Base-by-base conservation (phyloP, 2,113 vertebrate genomes). In the Crotalus tigris region DNA sequence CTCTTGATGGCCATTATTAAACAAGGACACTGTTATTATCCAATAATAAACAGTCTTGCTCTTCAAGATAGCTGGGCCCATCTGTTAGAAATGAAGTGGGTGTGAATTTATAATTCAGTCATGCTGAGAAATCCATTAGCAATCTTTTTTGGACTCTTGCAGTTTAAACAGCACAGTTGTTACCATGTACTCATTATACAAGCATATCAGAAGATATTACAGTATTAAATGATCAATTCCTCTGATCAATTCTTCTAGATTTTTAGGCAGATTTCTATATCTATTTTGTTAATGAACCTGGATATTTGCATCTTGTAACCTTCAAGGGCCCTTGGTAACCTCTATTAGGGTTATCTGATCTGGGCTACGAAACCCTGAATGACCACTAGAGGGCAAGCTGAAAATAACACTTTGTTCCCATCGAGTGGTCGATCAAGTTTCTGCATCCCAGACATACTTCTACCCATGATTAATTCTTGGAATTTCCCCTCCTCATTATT, bases 51-150 rank as follows among this genome's bases (percentile, higher is more conserved):
- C 58, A 46, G 91, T 86, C n/a, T 93, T 61, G 39, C 59, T 59
- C 93, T 46, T 92, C 24, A 58, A 91, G 19, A 93, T 93, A 96
- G 94, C 69, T 92, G n/a, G 53, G 61, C 3, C 26, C 46, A 89
- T 92, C 90, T 94, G 53, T 85, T 92, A 54, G 87, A 94, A 93
- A 93, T 26, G 88, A 91, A 11, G 85, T n/a, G 53, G 19, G 94
- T 64, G n/a, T 94, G 75, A 93, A 92, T 90, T 59, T 58, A n/a
- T 94, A 59, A 93, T 93, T 92, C 55, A 85, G 90, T 0, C 61
- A n/a, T 89, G 11, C 61, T 61, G 19, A 51, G 21, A 53, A 91
- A 89, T 44, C 53, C 13, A 33, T 93, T 92, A 93, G 91, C 1
- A 75, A 69, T 92, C 23, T 53, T 69, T 33, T 53, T 94, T 94